These are phyloP conservation scores for Ochropleura leucogaster DNA, from an alignment of 2,888 invertebrate species.

Conservation along the genomic window DNA sequence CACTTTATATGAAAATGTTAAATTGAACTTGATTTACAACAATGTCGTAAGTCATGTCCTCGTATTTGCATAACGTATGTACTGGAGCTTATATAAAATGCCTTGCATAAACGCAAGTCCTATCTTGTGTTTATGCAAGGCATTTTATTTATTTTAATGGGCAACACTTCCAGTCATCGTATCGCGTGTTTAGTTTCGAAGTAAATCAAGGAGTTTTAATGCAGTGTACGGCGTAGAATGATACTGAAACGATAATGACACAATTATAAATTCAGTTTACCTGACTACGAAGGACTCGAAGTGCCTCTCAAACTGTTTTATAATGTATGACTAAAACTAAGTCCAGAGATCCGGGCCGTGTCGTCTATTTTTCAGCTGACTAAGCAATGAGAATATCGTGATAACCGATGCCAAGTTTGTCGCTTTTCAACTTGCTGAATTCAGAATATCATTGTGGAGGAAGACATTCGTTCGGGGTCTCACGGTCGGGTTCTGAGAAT, in stretches of 20 bases:
- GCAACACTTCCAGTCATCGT: not conserved
- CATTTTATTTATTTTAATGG: constrained; percentile 28
- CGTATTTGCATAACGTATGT: constrained; percentile 60
- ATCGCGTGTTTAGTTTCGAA: not conserved
- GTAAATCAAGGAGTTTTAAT: not conserved
- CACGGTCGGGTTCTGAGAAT: not conserved
- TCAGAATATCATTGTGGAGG: constrained; percentile 41
- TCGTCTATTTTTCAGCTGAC: constrained; percentile 53
- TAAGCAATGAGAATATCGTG: constrained; percentile 46
- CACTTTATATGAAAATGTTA: constrained; percentile 77
- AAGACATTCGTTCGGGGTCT: constrained; percentile 20
- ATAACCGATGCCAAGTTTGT: constrained; percentile 57
- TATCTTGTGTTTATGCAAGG: constrained; percentile 21
- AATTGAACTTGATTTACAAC: constrained; percentile 74
- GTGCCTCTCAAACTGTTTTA: constrained; percentile 27
- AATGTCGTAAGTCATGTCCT: constrained; percentile 62
- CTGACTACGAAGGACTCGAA: constrained; percentile 22
- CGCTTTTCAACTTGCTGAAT: constrained; percentile 47
- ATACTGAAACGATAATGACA: constrained; percentile 23
- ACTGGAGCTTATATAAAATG: constrained; percentile 25
- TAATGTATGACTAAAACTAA: constrained; percentile 36
- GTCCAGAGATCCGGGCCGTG: constrained; percentile 17
- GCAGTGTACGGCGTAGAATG: not conserved
- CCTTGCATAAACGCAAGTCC: not conserved
- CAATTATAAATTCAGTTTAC: constrained; percentile 34